Conservation (phyloP, 2,888 invertebrate species). For the Rhimphoctona megacephalus region DNA sequence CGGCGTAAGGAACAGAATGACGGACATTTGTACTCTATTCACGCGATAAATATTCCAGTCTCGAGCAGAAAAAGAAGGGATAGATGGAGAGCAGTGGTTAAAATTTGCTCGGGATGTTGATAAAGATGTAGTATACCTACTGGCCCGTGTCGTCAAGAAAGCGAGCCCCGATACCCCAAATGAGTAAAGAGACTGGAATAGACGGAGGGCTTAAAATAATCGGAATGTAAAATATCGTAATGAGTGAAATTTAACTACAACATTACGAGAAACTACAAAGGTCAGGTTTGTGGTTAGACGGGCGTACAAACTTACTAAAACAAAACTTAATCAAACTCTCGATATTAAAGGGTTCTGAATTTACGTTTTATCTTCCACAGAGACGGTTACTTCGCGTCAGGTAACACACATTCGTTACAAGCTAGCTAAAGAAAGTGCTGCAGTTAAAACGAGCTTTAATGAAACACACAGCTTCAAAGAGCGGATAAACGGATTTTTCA, state of each 20-base stretch:
- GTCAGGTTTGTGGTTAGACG: neutral
- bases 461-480: conserved; percentile 7
- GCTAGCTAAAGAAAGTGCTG: neutral
- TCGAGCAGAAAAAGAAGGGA: neutral
- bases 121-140: neutral
- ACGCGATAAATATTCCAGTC: neutral
- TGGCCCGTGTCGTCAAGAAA: neutral
- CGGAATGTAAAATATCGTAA: neutral
- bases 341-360: neutral
- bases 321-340: neutral
- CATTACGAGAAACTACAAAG: neutral
- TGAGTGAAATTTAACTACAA: neutral
- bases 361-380: neutral
- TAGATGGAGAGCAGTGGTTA: neutral
- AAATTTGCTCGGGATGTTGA: neutral
- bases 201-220: neutral
- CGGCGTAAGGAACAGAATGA: conserved; percentile 22
- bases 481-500: conserved; percentile 10
- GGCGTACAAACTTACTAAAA: neutral
- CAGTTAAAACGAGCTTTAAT: neutral
- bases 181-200: neutral
- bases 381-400: neutral
- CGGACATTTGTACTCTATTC: conserved; percentile 24
- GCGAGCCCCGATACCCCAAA: neutral
- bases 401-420: conserved; percentile 7